Conservation (phyloP, 2,888 invertebrate species). For the Andrena chrysosceles region DNA sequence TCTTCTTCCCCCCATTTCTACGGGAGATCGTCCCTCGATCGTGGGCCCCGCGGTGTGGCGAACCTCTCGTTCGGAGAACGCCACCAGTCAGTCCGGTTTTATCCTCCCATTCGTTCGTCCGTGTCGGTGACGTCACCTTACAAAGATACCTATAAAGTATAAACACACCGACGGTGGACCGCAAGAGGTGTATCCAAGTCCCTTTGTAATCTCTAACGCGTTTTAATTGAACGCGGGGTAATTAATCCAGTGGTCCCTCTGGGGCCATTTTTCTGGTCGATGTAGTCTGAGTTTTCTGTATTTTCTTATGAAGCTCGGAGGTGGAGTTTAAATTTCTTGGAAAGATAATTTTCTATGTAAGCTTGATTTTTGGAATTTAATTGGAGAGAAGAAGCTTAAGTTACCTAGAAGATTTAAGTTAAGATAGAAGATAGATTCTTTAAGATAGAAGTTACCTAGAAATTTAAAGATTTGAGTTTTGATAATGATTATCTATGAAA, state of each 20-base stretch:
- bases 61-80: slow-evolving; percentile 79
- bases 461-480: too few relatives aligned
- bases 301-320: not conserved
- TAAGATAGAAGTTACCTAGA: too few relatives aligned
- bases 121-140: slow-evolving; percentile 75
- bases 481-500: not conserved
- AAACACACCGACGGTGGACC: slow-evolving; percentile 55
- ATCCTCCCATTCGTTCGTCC: slow-evolving; percentile 76
- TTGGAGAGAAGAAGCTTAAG: too few relatives aligned
- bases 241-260: not conserved
- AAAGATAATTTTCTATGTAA: too few relatives aligned
- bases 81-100: slow-evolving; percentile 84
- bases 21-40: slow-evolving; percentile 54
- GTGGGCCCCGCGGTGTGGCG: slow-evolving; percentile 60
- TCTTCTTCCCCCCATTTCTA: slow-evolving; percentile 25
- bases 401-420: too few relatives aligned
- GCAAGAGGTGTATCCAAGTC: slow-evolving; percentile 26
- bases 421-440: too few relatives aligned
- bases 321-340: too few relatives aligned
- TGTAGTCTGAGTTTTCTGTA: not conserved
- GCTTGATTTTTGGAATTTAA: too few relatives aligned
- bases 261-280: not conserved
- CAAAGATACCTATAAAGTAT: slow-evolving; percentile 73
- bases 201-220: slow-evolving; percentile 3
- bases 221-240: not conserved